Base-by-base conservation (phyloP, 92 coral and sea anemone genomes). In the Scolanthus callimorphus region DNA sequence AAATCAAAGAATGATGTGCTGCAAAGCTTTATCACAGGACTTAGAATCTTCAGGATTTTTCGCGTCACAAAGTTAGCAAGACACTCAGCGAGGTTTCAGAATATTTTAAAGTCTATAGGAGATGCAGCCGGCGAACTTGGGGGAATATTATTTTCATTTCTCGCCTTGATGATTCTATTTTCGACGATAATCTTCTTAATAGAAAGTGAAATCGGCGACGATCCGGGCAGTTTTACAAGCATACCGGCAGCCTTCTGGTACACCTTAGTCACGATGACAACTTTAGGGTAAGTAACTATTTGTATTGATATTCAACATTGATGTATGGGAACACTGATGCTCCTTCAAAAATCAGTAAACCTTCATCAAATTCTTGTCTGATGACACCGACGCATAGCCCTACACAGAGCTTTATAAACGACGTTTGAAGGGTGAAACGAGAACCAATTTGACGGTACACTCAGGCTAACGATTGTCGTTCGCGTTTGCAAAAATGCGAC, bases 191-290 rank as follows among this genome's bases (percentile, higher is more conserved):
- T 73, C 17, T 85, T 74, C 47, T 55, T 48, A 21, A 62, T 56
- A 49, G 95, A 85, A 58, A 61, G 44, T 1, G 72, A 60, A 8
- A 53, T 51, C 28, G 46, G 66, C 0, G 55, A 64, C 27, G 49
- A 60, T 0, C 24, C 49, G 0, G 78, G 79, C 23, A 13, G 41
- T 15, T 85, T 85, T 38, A 71, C 71, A 1, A 85, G 88, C 25
- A 85, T 85, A 26, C 89, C 95, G 1, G 85, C 67, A 22, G 84
- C 88, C 3, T 85, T 76, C 65, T 85, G 95, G 95, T 85, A 85
- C 81, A 76, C 88, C 1, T 38, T 85, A 37, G 95, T 85, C 9
- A 85, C 95, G 58, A 85, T 85, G 95, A 85, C 95, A 57, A 85
- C 95, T 24, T 60, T 85, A 2, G 95, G 95, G 95, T 85, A 69